Percentiles rank a stretch among this genome's conserved stretches.
Conservation (phyloP, 1,140 invertebrate genomes). For the Thereuonema tuberculata region DNA sequence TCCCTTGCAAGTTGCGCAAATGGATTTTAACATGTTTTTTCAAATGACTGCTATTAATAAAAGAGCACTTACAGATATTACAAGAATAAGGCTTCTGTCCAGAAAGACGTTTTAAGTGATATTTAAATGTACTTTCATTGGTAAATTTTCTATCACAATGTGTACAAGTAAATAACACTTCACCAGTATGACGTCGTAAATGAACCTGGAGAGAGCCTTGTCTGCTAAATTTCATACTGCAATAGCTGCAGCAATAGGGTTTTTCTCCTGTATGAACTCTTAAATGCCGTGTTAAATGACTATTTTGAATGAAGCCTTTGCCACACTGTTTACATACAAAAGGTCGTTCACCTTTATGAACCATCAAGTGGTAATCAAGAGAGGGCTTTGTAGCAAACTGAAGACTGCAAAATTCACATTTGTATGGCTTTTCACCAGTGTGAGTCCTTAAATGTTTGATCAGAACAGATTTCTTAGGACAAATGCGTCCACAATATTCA, state of each 20-base stretch:
- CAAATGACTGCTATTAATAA: neutral
- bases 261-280: constrained; percentile 41
- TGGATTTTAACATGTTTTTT: neutral
- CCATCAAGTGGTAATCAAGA: constrained; percentile 14
- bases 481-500: neutral
- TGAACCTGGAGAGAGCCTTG: constrained; percentile 24
- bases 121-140: neutral
- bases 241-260: constrained; percentile 34
- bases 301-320: constrained; percentile 20
- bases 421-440: constrained; percentile 22
- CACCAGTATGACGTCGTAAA: constrained; percentile 40
- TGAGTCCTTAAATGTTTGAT: constrained; percentile 18
- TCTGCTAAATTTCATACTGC: constrained; percentile 21
- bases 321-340: constrained; percentile 21
- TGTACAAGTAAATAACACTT: constrained; percentile 36
- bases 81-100: neutral
- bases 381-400: constrained; percentile 13
- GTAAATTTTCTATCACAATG: constrained; percentile 22
- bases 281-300: constrained; percentile 31
- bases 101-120: neutral
- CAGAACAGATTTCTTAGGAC: neutral
- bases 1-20: neutral
- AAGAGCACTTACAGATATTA: neutral
- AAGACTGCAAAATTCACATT: constrained; percentile 23
- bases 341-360: constrained; percentile 21